Conservation (phyloP, 2,888 invertebrate species). For the Drosophila barbarae region DNA sequence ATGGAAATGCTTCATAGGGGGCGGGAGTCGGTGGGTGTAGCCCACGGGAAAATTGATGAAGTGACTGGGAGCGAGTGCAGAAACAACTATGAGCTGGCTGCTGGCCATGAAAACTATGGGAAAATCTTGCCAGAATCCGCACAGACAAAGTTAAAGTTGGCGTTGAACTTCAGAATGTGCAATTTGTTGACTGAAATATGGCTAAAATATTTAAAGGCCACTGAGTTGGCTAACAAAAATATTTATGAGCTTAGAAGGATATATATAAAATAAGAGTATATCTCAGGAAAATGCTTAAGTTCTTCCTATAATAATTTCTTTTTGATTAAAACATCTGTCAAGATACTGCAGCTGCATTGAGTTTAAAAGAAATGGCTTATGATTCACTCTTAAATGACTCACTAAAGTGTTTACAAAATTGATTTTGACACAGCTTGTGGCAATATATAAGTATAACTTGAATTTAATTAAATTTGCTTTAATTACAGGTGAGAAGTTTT, state of each 20-base stretch:
- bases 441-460: background rate
- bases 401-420: background rate
- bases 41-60: slow-evolving; percentile 20
- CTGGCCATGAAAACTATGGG: slow-evolving; percentile 32
- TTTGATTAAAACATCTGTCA: background rate
- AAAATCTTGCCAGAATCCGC: background rate
- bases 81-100: slow-evolving; percentile 12
- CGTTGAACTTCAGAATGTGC: background rate
- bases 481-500: background rate
- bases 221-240: background rate
- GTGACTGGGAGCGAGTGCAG: background rate
- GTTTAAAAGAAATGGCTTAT: background rate
- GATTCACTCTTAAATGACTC: slow-evolving; percentile 3
- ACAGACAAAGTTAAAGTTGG: slow-evolving; percentile 15
- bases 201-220: background rate
- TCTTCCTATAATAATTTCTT: background rate
- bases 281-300: background rate
- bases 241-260: background rate
- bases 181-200: slow-evolving; percentile 4
- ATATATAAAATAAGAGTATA: background rate
- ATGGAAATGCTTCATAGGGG: slow-evolving; percentile 3
- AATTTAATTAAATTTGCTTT: background rate
- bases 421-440: background rate
- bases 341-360: background rate
- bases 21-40: background rate